Base-by-base conservation (phyloP, 2,888 invertebrate species). In the Sinohyriopsis cumingii region DNA sequence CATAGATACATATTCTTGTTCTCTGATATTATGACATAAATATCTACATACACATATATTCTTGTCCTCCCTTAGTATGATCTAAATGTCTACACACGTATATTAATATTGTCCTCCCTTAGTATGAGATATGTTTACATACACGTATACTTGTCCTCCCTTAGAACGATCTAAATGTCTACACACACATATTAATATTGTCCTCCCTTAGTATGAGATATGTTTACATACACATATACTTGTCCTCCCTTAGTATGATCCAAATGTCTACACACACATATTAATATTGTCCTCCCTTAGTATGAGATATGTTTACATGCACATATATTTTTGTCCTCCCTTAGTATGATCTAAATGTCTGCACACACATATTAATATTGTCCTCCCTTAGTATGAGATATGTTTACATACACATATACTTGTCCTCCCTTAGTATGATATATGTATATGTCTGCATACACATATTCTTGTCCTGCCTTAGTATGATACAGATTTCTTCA, bases 31-130 rank as follows among this genome's bases (percentile, higher is more conserved):
- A 6, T 5, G 5, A 28, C 28, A 28, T 28, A 28, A 28, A 28
- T 28, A 7, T n/a, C 22, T 20, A n/a, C 6, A 56, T 56, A 56
- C 22, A 19, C 15, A 22, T 22, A 57, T 63, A 53, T 63, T 25
- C 12, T 57, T 22, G 12, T 24, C 57, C 57, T 57, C 61, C 9
- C n/a, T 19, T 63, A 20, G 25, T 57, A 65, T 57, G 28, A n/a
- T 25, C 1, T 20, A n/a, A 18, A 57, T 55, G 20, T 56, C 20
- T 65, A 19, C 7, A 3, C 25, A 24, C 12, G 33, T 5, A 24
- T 60, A 25, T 28, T 20, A 67, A 67, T 24, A 55, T 28, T 55
- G 3, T 33, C 25, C 71, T 61, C 76, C 53, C 72, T 70, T 57
- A 33, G 28, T 28, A 28, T 5, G 28, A 28, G 5, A 28, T 28